Base-by-base conservation (phyloP, 2,888 invertebrate genomes). In the Tipula confusa region DNA sequence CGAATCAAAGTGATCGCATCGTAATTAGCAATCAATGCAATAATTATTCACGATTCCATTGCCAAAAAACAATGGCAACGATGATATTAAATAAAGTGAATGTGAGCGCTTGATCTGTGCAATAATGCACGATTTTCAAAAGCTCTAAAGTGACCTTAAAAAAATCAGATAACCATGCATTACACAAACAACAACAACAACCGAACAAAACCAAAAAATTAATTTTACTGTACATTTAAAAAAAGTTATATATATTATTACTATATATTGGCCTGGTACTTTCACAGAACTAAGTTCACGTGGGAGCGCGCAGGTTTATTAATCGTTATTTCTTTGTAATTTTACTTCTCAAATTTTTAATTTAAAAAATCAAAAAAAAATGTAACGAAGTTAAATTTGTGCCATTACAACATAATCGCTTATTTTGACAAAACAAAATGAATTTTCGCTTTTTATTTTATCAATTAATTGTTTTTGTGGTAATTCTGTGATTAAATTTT, bases 1-100 rank as follows among this genome's bases (percentile, higher is more conserved):
- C 94, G 92, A 90, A 93, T 95, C 85, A 92, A 92, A 88, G 92
- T 94, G 85, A 90, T 93, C 64, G 24, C 64, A 64, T 9, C 64
- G 24, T 64, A 64, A 64, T 64, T 24, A 2, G 64, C 24, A 64
- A 64, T 64, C 18, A 64, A 64, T 9, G 24, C 64, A 9, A n/a
- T 9, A 24, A 24, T 64, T 64, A 64, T n/a, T 24, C 64, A 24
- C 24, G 64, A 11, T 24, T 64, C 9, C 64, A 64, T 24, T 2
- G 18, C 9, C n/a, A 64, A 24, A 64, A 24, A 24, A 64, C 64
- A 24, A 64, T 9, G 24, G 9, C 64, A 64, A 2, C 64, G 24
- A 24, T 64, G 64, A 64, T 64, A 64, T 64, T 64, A 64, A 64
- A 24, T 64, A 64, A 64, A 64, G 64, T 64, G 24, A 64, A 64